Percentiles rank a stretch among this genome's conserved stretches.
phyloP scores from a whole-genome alignment of 2,797 vertebrate species.

The Rhynchotus rufescens region DNA sequence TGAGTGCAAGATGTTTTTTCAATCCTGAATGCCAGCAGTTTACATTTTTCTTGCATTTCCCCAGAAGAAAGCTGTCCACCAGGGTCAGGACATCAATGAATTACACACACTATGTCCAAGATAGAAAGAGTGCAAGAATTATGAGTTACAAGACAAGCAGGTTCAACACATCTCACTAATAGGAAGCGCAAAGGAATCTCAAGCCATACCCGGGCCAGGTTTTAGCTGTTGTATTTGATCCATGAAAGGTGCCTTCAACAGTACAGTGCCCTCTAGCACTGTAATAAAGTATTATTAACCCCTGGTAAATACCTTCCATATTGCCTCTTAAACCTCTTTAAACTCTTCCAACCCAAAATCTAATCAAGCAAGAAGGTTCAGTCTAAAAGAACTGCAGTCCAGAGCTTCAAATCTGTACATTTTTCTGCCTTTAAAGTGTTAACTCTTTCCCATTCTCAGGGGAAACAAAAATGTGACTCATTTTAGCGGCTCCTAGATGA shows the following conservation, averaged over 20 bases:
- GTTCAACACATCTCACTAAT: slow-evolving; percentile 3
- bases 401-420: not conserved
- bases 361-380: not conserved
- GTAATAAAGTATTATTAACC: slow-evolving; percentile 38
- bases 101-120: not conserved
- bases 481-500: slow-evolving; percentile 11
- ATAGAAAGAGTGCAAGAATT: not conserved
- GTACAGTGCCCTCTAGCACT: slow-evolving; percentile 60
- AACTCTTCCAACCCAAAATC: not conserved
- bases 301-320: slow-evolving; percentile 13
- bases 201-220: slow-evolving; percentile 34
- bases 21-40: not conserved
- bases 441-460: not conserved
- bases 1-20: not conserved
- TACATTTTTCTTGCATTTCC: not conserved
- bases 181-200: slow-evolving; percentile 24
- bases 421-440: not conserved
- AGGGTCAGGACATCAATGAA: slow-evolving; percentile 14
- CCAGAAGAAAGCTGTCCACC: not conserved
- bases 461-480: not conserved
- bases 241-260: slow-evolving; percentile 41
- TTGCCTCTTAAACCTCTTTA: not conserved
- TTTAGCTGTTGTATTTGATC: slow-evolving; percentile 40
- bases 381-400: not conserved
- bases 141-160: slow-evolving; percentile 20